A percentile compares a stretch with the other conserved stretches of the same genome.
These are phyloP conservation scores for Poeciliopsis turrubarensis DNA, from an alignment of 2,113 vertebrate genomes.

Conservation along the genomic window DNA sequence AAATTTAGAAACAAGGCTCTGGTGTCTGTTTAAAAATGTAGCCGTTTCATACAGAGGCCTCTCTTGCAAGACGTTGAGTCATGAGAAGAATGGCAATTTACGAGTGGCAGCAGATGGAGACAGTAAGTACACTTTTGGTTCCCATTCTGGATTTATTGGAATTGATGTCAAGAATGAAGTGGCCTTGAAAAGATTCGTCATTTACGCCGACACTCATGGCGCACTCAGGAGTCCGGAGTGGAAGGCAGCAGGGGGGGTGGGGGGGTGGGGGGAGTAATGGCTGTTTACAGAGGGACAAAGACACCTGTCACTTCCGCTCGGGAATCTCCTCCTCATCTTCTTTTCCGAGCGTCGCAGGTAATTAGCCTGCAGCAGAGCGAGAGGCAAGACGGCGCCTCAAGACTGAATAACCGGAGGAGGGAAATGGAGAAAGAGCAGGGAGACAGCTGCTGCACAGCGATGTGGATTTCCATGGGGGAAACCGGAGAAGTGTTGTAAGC, in stretches of 20 bases:
- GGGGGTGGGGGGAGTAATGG: neutral
- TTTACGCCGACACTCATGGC: conserved; percentile 9
- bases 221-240: neutral
- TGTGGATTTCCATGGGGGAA: conserved; percentile 23
- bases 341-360: conserved; percentile 40
- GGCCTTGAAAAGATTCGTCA: conserved; percentile 42
- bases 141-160: conserved; percentile 19
- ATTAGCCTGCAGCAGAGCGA: conserved; percentile 59
- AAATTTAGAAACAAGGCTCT: neutral
- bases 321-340: conserved; percentile 55
- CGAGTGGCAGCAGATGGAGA: neutral
- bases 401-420: conserved; percentile 6
- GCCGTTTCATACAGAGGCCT: neutral
- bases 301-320: conserved; percentile 63
- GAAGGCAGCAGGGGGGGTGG: neutral
- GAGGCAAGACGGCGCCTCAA: conserved; percentile 40
- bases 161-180: conserved; percentile 28
- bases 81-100: neutral
- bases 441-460: conserved; percentile 25
- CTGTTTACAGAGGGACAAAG: conserved; percentile 23
- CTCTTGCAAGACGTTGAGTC: conserved; percentile 3
- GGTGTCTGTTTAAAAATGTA: neutral
- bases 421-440: neutral
- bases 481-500: conserved; percentile 6
- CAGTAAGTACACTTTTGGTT: neutral